Evolutionary conservation across 2,797 vertebrate species (phyloP).

Genomic region (Hylomyscus alleni): DNA sequence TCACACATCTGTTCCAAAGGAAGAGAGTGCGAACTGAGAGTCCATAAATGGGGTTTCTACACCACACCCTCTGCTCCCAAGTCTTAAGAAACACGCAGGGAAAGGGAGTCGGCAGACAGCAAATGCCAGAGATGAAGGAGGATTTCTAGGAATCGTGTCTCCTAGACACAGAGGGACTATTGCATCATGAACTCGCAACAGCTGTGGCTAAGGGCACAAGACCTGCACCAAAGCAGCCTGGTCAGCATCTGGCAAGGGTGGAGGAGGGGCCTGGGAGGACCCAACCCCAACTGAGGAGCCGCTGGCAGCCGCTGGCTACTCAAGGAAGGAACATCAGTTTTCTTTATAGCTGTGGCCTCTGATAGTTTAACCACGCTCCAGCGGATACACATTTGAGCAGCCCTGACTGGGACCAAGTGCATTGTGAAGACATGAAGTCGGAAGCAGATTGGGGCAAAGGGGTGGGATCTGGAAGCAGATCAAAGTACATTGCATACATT

Average conservation of each 20-base stretch:
- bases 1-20: not conserved
- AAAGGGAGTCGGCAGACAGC: fast-evolving
- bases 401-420: not conserved
- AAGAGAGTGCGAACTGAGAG: not conserved
- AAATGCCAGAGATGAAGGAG: not conserved
- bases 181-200: not conserved
- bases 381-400: not conserved
- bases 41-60: not conserved
- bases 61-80: not conserved
- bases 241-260: not conserved
- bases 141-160: not conserved
- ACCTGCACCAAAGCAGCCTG: not conserved
- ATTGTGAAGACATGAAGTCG: not conserved
- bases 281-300: not conserved
- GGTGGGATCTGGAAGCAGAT: not conserved
- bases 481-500: not conserved
- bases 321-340: not conserved
- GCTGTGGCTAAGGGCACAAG: too few relatives aligned
- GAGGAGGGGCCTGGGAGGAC: not conserved
- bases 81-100: not conserved
- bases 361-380: not conserved
- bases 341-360: not conserved
- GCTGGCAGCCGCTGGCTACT: not conserved
- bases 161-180: not conserved
- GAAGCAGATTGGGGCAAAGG: not conserved